A percentile compares a stretch with the other conserved stretches of the same genome.
These are phyloP conservation scores for Drosophila rufa DNA, from an alignment of 1,140 invertebrate genomes.

Conservation along the genomic window DNA sequence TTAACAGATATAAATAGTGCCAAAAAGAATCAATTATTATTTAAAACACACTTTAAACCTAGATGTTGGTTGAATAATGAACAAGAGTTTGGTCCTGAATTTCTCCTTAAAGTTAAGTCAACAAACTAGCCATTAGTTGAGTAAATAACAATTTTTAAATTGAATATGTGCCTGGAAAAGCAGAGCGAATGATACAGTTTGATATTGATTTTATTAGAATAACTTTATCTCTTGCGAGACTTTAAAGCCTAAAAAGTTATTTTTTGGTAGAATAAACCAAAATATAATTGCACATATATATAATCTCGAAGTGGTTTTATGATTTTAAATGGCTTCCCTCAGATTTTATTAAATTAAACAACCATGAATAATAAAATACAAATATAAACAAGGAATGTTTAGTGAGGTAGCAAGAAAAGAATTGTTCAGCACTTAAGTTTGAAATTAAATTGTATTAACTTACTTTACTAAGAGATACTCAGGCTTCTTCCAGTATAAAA, in stretches of 20 bases:
- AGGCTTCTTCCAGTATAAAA: no score
- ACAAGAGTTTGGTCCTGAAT: neutral
- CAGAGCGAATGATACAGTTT: conserved; percentile 1
- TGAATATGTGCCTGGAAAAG: neutral
- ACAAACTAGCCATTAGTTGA: conserved; percentile 19
- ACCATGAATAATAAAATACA: neutral
- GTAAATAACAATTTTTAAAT: neutral
- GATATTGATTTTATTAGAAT: conserved; percentile 8
- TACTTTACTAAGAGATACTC: neutral
- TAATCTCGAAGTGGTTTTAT: neutral
- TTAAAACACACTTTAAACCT: neutral
- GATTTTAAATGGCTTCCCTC: neutral
- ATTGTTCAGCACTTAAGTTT: neutral
- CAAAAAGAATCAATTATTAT: neutral
- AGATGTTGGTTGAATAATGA: neutral
- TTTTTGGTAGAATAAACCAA: neutral
- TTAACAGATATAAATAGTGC: neutral
- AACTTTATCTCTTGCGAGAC: neutral
- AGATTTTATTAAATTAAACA: conserved; percentile 2
- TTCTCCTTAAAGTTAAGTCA: neutral
- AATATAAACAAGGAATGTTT: no score
- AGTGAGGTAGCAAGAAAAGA: neutral
- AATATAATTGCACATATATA: neutral
- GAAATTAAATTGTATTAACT: neutral
- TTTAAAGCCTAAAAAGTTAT: conserved; percentile 15